Base-by-base conservation (phyloP, 1,140 invertebrate genomes). In the Nomia melanderi region DNA sequence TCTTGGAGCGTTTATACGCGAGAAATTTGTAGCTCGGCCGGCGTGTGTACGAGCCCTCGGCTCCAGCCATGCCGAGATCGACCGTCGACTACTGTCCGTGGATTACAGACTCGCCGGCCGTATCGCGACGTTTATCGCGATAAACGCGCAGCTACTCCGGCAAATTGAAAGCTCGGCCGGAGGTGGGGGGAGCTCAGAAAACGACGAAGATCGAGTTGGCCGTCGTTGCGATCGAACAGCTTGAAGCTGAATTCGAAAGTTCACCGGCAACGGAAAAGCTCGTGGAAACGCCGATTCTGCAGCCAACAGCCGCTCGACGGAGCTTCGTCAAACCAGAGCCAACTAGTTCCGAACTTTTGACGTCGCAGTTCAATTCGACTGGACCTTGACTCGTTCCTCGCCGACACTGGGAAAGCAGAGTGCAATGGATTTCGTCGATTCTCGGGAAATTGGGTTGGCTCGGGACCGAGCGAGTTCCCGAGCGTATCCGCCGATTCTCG, bases 311-410 rank as follows among this genome's bases (percentile, higher is more conserved):
- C 14, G 17, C 27, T n/a, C n/a, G n/a, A 17, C 25, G 36, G 17
- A 31, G 71, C 31, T 66, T 57, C 39, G 36, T 54, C 33, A 39
- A 12, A 23, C 59, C n/a, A 2, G n/a, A n/a, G 59, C 31, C 44
- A 74, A 82, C 72, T 64, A 74, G 41, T 33, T 39, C 47, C n/a
- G 9, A 81, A 71, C 54, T 82, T 82, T 56, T 62, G 54, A 77
- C 60, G 54, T 27, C 59, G 25, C 8, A n/a, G 41, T 65, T 63
- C 69, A 56, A 59, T 33, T 41, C 12, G 59, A 14, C 8, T 27
- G 14, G 47, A 80, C 50, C 44, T 27, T 64, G 54, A 39, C 56
- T 33, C 41, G 64, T 20, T 63, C 47, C 33, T 23, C 72, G 23
- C 39, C 27, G 23, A 20, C 27, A 25, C 56, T 27, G 8, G 8